Evolutionary conservation across 2,797 vertebrate genomes (phyloP).

Genomic region (Lepus townsendii): DNA sequence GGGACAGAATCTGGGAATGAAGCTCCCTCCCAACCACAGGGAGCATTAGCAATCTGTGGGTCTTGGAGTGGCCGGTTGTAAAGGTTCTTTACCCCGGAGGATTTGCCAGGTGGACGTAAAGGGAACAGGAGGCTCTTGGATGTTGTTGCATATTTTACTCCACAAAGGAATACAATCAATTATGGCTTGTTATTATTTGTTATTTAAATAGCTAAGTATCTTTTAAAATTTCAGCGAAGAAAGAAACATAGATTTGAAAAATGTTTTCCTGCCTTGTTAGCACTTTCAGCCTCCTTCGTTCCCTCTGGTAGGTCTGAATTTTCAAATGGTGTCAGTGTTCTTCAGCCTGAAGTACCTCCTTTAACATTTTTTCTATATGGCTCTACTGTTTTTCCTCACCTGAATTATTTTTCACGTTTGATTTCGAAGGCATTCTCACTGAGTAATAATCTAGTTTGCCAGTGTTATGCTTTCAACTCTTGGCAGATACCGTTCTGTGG

Average conservation of each 20-base stretch:
- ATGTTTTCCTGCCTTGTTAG: not conserved
- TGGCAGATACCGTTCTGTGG: not conserved
- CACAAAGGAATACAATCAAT: not conserved
- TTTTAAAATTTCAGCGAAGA: slow-evolving; percentile 3
- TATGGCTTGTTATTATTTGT: not conserved
- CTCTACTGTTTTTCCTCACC: not conserved
- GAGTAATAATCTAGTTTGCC: not conserved
- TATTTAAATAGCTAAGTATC: not conserved
- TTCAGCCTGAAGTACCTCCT: not conserved
- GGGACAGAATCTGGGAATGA: not conserved
- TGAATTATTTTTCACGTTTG: not conserved
- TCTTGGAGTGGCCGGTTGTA: not conserved
- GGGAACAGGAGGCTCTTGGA: not conserved
- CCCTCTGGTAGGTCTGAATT: not conserved
- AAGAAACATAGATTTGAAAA: not conserved
- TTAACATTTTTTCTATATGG: not conserved
- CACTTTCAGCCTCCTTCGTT: not conserved
- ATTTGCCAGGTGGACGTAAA: not conserved
- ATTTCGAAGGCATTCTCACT: slow-evolving; percentile 6
- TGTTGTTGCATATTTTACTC: not conserved
- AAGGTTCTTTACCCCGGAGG: not conserved
- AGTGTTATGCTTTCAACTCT: not conserved
- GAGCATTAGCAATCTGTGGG: not conserved
- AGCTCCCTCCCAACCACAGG: not conserved
- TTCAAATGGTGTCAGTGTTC: not conserved